phyloP scores from a whole-genome alignment of 2,113 vertebrate genomes.

The Rhinoptilus africanus region DNA sequence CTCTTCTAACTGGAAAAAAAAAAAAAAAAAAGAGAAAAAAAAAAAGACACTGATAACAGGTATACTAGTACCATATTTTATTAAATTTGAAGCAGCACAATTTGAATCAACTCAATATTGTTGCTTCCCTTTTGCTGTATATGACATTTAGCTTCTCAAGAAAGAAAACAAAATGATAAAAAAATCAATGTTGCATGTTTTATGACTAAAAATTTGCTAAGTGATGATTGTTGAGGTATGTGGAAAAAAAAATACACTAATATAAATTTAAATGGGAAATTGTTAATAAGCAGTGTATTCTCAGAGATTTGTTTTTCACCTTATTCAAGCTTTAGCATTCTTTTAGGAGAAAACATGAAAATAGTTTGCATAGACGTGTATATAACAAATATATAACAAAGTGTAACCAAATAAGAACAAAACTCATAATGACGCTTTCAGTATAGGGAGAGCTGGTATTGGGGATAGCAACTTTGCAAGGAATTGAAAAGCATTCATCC shows the following conservation, averaged over 20 bases:
- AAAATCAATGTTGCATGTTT: not conserved
- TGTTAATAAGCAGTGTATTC: not conserved
- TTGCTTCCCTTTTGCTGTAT: not conserved
- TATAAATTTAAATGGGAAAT: not conserved
- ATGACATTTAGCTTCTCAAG: not conserved
- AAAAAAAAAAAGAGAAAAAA: not conserved
- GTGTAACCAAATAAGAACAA: not conserved
- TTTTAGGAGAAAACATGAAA: not conserved
- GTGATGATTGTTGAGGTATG: not conserved
- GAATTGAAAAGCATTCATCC: not conserved
- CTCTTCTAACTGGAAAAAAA: not conserved
- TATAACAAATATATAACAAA: not conserved
- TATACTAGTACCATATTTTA: not conserved
- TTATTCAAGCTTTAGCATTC: not conserved
- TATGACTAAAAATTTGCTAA: not conserved
- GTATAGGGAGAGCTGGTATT: not conserved
- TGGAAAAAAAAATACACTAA: not conserved
- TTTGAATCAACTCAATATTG: not conserved
- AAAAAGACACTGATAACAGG: not conserved
- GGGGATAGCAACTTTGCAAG: not conserved
- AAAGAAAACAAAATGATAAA: not conserved
- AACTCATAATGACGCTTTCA: not conserved
- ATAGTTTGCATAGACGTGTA: not conserved
- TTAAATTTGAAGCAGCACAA: not conserved
- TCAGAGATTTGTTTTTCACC: not conserved